Base-by-base conservation (phyloP, 2,888 invertebrate species). In the Chloroclysta siterata region DNA sequence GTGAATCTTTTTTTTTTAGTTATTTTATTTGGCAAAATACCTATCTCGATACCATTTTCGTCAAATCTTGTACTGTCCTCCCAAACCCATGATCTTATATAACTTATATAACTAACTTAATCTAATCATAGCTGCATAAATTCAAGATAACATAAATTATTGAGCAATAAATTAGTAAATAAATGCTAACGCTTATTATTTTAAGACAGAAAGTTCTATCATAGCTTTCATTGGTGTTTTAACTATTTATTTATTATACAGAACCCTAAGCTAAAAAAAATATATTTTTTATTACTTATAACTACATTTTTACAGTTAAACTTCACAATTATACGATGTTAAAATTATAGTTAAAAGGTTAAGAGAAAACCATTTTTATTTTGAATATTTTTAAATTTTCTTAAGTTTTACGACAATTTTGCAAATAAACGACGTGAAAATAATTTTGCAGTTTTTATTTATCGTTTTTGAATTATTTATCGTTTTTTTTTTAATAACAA, bases 201-300 rank as follows among this genome's bases (percentile, higher is more conserved):
- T 3, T 46, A 63, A 68, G 36, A 73, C 63, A 73, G 66, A 79
- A 75, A 73, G 72, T 77, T 74, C 73, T 77, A 79, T 75, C 82
- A 76, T 82, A 85, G 79, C 80, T 78, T 80, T 90, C 88, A 90
- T 91, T 90, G 90, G 89, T 90, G 84, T 80, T 76, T 76, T 68
- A 73, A 71, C 68, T 77, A 76, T 58, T 54, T 50, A 53, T 60
- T 63, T 63, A 68, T 50, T 56, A 54, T 60, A 69, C 65, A 66
- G 58, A 63, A 50, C 42, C 53, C 53, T 58, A 66, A 47, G 47
- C 5, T 64, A n/a, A 56, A 56, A 17, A 29, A 22, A 44, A 28
- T 51, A 22, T 41, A 60, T 39, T 46, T 22, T 47, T 13, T 57
- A 14, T 22, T 28, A 33, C 33, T 46, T 46, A 55, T 15, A 44